Evolutionary conservation across 53 echinoderm and acorn worm species (phyloP).

Genomic region (Crossaster papposus): DNA sequence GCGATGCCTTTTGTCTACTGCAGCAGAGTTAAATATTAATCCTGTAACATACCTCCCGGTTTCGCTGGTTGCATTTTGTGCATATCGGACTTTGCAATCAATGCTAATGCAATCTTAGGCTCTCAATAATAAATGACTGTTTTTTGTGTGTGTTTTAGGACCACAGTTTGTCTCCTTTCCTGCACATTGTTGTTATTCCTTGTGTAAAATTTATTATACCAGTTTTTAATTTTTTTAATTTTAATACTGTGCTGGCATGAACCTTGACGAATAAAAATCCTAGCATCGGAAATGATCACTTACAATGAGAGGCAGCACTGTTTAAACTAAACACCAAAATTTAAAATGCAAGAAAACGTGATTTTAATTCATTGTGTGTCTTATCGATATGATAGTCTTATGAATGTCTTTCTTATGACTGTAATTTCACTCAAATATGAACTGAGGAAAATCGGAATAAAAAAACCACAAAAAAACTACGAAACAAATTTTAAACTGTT

Average conservation of each 20-base stretch:
- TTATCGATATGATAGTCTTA: too few species aligned
- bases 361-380: too few species aligned
- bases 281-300: too few species aligned
- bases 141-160: conserved; percentile 36
- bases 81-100: conserved; percentile 62
- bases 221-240: neutral
- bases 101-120: conserved; percentile 52
- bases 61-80: conserved; percentile 51
- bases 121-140: conserved; percentile 62
- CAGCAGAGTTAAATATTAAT: conserved; percentile 58
- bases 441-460: too few species aligned
- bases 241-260: neutral
- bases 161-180: neutral
- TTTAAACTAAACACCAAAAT: too few species aligned
- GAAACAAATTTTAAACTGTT: too few species aligned
- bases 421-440: too few species aligned
- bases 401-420: too few species aligned
- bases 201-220: neutral
- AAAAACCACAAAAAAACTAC: too few species aligned
- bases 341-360: too few species aligned
- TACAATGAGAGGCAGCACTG: too few species aligned
- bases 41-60: conserved; percentile 39
- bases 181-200: conserved; percentile 10
- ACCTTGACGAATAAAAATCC: neutral
- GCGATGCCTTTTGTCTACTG: conserved; percentile 45